These are phyloP conservation scores for Aleiodes sp. DNA, from an alignment of 1,140 invertebrate genomes.

Conservation along the genomic window DNA sequence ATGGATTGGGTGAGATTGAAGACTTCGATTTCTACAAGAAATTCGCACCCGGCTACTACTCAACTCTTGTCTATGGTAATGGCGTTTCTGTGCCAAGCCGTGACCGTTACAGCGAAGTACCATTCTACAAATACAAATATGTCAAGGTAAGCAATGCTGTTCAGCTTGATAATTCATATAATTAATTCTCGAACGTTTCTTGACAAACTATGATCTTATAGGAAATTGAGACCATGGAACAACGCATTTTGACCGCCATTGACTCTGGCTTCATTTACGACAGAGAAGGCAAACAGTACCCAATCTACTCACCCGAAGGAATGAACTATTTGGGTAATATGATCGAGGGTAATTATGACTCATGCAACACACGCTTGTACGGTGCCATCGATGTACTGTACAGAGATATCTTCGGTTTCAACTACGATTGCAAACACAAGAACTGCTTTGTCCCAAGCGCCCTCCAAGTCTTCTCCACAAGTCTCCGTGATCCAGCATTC, in stretches of 20 bases:
- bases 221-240: slow-evolving; percentile 54
- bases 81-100: slow-evolving; percentile 72
- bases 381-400: slow-evolving; percentile 59
- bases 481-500: slow-evolving; percentile 66
- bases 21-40: slow-evolving; percentile 69
- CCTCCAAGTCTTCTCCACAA: slow-evolving; percentile 56
- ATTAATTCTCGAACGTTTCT: slow-evolving; percentile 14
- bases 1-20: slow-evolving; percentile 70
- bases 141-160: slow-evolving; percentile 44
- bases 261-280: slow-evolving; percentile 71
- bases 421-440: slow-evolving; percentile 51
- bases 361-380: slow-evolving; percentile 73
- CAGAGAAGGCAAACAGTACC: slow-evolving; percentile 49
- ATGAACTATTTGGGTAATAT: slow-evolving; percentile 74
- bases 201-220: no score
- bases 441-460: slow-evolving; percentile 56
- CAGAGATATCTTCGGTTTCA: slow-evolving; percentile 57
- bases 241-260: slow-evolving; percentile 68
- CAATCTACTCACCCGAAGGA: slow-evolving; percentile 56
- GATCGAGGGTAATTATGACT: slow-evolving; percentile 74
- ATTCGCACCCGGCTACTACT: slow-evolving; percentile 72
- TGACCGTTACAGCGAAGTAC: slow-evolving; percentile 52
- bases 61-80: slow-evolving; percentile 72
- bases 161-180: slow-evolving; percentile 1
- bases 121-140: slow-evolving; percentile 54